Conservation (phyloP, 2,113 vertebrate genomes). For the Trachemys scripta region DNA sequence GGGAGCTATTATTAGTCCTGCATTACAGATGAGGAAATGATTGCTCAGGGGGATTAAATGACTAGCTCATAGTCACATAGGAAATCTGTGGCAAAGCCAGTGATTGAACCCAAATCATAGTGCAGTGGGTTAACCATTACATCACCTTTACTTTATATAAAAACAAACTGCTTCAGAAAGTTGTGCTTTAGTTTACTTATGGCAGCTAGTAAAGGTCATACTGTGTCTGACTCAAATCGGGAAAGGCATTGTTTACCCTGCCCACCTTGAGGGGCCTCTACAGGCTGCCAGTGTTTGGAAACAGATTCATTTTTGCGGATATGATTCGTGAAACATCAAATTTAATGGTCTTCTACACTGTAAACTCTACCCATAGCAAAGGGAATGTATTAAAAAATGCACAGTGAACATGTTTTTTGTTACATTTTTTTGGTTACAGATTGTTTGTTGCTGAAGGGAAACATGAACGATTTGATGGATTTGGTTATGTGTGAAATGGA, state of each 20-base stretch:
- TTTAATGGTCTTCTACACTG: conserved; percentile 51
- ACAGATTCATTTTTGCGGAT: conserved; percentile 39
- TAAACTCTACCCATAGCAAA: conserved; percentile 60
- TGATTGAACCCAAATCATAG: background rate
- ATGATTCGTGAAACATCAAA: conserved; percentile 50
- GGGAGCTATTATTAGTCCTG: background rate
- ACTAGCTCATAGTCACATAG: background rate
- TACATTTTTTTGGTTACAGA: conserved; percentile 67
- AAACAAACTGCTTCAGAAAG: background rate
- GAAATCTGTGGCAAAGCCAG: background rate
- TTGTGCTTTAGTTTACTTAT: background rate
- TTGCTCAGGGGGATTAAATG: background rate
- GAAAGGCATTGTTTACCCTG: background rate
- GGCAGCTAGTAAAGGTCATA: background rate
- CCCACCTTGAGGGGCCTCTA: rapidly evolving
- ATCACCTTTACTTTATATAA: background rate
- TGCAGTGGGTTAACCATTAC: background rate
- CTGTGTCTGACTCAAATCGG: background rate
- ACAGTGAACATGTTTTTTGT: conserved; percentile 50
- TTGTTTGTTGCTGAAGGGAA: conserved; percentile 74
- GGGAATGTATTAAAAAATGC: background rate
- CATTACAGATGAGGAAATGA: background rate
- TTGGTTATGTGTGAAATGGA: conserved; percentile 79
- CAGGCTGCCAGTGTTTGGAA: conserved; percentile 7
- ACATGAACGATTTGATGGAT: conserved; percentile 71